Percentiles rank a stretch among this genome's conserved stretches.
These are phyloP conservation scores for Meandrina meandrites DNA, from an alignment of 92 coral and sea anemone genomes.

Conservation along the genomic window DNA sequence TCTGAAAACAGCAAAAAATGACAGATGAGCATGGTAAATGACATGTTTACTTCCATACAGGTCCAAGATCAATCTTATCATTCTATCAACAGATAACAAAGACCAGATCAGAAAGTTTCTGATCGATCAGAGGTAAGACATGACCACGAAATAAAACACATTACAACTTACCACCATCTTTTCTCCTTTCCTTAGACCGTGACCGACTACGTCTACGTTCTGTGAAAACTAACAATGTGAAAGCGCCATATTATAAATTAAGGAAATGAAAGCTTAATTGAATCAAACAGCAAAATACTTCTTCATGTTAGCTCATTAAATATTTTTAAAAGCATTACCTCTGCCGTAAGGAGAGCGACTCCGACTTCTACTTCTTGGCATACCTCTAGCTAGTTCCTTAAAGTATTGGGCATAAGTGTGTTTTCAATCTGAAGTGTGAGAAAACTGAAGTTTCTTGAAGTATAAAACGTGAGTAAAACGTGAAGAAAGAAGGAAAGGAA, in stretches of 20 bases:
- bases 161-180: conserved; percentile 57
- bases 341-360: conserved; percentile 43
- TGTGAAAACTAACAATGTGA: conserved; percentile 49
- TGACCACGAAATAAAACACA: not conserved
- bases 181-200: conserved; percentile 79
- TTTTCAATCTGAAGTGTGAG: not conserved
- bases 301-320: no score
- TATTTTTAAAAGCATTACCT: conserved; percentile 12
- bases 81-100: not conserved
- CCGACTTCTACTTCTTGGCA: conserved; percentile 40
- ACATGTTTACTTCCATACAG: not conserved
- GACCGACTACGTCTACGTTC: conserved; percentile 85
- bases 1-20: conserved; percentile 19
- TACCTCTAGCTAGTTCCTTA: not conserved
- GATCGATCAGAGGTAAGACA: not conserved
- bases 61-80: no score
- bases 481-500: not conserved
- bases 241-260: no score
- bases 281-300: no score
- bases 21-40: not conserved
- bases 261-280: no score
- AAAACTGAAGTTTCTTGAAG: not conserved
- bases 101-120: not conserved
- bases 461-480: not conserved
- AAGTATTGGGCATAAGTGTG: not conserved